Evolutionary conservation across 2,888 invertebrate species (phyloP), one percentile per base, ranked within the genome.

Genomic region (Erebia aethiops): DNA sequence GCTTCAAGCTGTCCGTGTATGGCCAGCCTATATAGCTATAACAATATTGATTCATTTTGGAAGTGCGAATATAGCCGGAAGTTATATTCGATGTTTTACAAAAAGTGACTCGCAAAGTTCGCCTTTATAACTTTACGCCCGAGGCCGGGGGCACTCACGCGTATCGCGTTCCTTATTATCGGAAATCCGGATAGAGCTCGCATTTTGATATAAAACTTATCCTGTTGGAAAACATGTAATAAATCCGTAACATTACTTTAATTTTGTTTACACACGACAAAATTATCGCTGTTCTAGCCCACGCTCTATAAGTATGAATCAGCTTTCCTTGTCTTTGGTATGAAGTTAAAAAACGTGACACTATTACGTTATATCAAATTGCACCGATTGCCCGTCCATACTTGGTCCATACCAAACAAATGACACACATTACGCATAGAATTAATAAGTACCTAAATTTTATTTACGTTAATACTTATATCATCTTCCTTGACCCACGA

Each of bases 231-330:
- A 76, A 75, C 75, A 75, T 73, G 71, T 75, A 72, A 75, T 75
- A 75, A 76, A 76, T 75, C 73, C 66, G 72, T 72, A 67, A 70
- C 60, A 66, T 71, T 74, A 87, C 87, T 87, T 87, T 83, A 83
- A 81, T 86, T 87, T 84, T 82, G 82, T 71, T 71, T 69, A 73
- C 71, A 73, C 68, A 64, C 64, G 67, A 67, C 54, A 63, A 56
- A 46, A 67, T 52, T 2, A 52, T 9, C 2, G 54, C 3, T 9
- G 10, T 18, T 18, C 18, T 54, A 16, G 18, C 54, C 18, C 18
- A 10, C 18, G 16, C 10, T 16, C 16, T 4, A 14, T 51, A 7
- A 35, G 35, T 35, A 5, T 35, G 7, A 35, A 35, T 35, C 1
- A 35, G 35, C 7, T 35, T 35, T 7, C 7, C 7, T 35, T 35